Conservation (phyloP, 1,140 invertebrate genomes). For the Drosophila arawakana region DNA sequence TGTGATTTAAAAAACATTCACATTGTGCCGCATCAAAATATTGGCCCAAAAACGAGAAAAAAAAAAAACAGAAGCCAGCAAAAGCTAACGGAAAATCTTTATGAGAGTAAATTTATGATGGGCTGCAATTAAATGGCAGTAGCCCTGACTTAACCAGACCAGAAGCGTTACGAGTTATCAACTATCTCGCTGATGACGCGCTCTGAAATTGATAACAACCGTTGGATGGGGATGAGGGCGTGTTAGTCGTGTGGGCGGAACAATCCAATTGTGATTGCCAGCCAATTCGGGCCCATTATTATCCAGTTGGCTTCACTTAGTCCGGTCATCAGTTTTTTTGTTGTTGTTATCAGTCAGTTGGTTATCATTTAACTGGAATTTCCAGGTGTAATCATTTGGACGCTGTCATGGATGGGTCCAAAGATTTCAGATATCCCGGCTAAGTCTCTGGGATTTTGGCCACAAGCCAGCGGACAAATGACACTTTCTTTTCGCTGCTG, state of each 20-base stretch:
- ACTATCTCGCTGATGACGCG: slow-evolving; percentile 22
- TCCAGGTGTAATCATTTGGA: not conserved
- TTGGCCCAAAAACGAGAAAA: slow-evolving; percentile 19
- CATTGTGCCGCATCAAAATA: slow-evolving; percentile 29
- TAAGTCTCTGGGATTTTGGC: slow-evolving; percentile 17
- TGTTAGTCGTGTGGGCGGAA: too few relatives aligned
- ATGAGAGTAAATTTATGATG: slow-evolving; percentile 50
- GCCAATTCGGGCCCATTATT: not conserved
- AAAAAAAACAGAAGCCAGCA: too few relatives aligned
- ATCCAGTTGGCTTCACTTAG: not conserved
- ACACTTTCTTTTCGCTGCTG: slow-evolving; percentile 8
- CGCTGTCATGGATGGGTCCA: not conserved
- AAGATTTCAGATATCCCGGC: slow-evolving; percentile 1
- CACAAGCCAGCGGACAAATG: slow-evolving; percentile 1
- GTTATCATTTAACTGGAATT: not conserved
- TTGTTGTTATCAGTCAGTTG: not conserved
- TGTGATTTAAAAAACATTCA: slow-evolving; percentile 58
- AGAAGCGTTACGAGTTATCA: not conserved
- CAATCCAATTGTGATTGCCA: not conserved
- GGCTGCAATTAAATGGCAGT: slow-evolving; percentile 50
- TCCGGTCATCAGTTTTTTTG: slow-evolving; percentile 2
- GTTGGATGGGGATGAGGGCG: not conserved
- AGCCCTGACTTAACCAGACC: slow-evolving; percentile 1
- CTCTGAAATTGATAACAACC: slow-evolving; percentile 28
- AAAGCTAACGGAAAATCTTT: too few relatives aligned